Evolutionary conservation across 2,797 vertebrate species (phyloP), one percentile per base, ranked within the genome.

Genomic region (Enteromius afrohamiltoni): DNA sequence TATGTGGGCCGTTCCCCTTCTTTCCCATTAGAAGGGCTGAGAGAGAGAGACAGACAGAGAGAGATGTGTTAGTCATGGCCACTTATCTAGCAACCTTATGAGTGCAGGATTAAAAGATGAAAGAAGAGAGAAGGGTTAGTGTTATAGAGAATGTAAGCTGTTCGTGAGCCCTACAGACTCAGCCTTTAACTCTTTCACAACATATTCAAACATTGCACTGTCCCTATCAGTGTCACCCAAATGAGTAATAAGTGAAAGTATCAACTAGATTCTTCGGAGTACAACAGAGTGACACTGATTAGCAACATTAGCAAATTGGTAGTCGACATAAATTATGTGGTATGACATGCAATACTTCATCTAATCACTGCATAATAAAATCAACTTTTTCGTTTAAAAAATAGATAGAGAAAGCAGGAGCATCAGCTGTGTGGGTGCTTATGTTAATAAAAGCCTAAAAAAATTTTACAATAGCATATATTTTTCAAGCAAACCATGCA

Each of bases 51-150:
- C 49, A 83, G 64, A 78, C 19, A 51, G 65, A 83, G 82, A 77
- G 96, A 96, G 95, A 95, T 95, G 95, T 93, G 95, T 97, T 97
- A 94, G 94, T 97, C 97, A 97, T 89, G 93, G 95, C 94, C 94
- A 93, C 96, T 97, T 97, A 97, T 98, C 96, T 96, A 94, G 95
- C 96, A 97, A 97, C 96, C 96, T 97, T 97, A 96, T 96, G 96
- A 97, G 96, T 93, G 93, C 92, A 89, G 96, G 97, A 99, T 98
- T 97, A 98, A 96, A 96, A 97, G 97, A 99, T 98, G 97, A 98
- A 98, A 99, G 97, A 94, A 78, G 92, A 90, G 96, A 96, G 96
- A 95, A 95, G 94, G 95, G 95, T 95, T 95, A 95, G 95, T 93
- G 93, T 95, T 96, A 96, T 95, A 96, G 95, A 95, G 93, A 94